Conservation (phyloP, 1,140 invertebrate genomes). For the Trachelipus rathkii region DNA sequence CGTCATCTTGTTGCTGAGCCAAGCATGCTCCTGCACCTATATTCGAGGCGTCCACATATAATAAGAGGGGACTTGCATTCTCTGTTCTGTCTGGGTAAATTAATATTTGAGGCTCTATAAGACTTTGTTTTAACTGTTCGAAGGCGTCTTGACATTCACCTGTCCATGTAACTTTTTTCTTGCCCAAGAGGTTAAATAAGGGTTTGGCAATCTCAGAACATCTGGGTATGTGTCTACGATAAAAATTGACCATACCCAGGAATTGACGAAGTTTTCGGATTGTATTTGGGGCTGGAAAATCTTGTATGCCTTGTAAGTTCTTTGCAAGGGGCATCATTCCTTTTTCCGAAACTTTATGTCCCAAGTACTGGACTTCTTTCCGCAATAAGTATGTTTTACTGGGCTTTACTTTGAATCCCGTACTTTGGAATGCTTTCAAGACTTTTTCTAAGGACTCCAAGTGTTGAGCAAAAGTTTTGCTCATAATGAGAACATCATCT, state of each 20-base stretch:
- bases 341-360: background rate
- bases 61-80: background rate
- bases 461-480: background rate
- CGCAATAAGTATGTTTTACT: background rate
- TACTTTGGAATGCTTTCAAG: background rate
- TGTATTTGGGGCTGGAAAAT: background rate
- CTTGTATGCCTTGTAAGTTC: background rate
- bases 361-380: background rate
- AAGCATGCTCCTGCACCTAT: conserved; percentile 3
- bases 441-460: background rate
- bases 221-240: background rate
- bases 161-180: background rate
- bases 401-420: background rate
- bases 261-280: background rate
- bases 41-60: conserved; percentile 21
- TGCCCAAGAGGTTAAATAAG: background rate
- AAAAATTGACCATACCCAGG: background rate
- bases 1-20: background rate
- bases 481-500: background rate
- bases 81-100: background rate
- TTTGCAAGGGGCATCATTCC: background rate
- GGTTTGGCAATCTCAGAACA: conserved; percentile 19
- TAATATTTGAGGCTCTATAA: background rate
- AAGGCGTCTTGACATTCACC: background rate
- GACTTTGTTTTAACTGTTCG: background rate